Base-by-base conservation (phyloP, 1,140 invertebrate genomes). In the Sinella curviseta region DNA sequence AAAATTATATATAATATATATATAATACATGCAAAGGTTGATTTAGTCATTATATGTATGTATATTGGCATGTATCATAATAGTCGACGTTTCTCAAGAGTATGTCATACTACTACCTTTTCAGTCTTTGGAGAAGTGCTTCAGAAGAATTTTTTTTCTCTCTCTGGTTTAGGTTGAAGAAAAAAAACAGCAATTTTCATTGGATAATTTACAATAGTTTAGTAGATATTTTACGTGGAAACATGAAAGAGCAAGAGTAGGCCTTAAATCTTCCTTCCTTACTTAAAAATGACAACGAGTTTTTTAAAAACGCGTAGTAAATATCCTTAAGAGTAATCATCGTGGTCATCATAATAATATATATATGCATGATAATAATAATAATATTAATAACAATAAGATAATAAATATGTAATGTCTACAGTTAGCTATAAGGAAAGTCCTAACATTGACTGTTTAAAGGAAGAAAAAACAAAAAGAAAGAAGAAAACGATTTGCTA, bases 61-160 rank as follows among this genome's bases (percentile, higher is more conserved):
- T 12, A 48, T 48, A 48, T 48, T 48, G 39, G 39, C 39, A 48
- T 48, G 39, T 12, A 48, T 48, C 8, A 12, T 48, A 12, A 12
- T 70, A 70, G 26, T 31, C 14, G 57, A n/a, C 14, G 24, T 14
- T 60, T 16, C 4, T 60, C 24, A 60, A 8, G 8, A 48, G 8
- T 26, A 65, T 26, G 14, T 65, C 57, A 26, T 48, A 48, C 26
- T 70, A 70, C 65, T 70, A 70, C 65, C 26, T 48, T 48, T 70
- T 70, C 65, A 70, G 65, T 70, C 65, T 70, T 70, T 70, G 65
- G 65, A 70, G 65, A 70, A 70, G 65, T 70, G 65, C 65, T 70
- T 70, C 4, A 30, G 12, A 24, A 70, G 28, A 70, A 31, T 31
- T 14, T 14, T 70, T 65, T 26, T 65, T 16, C 24, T 17, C 24